Percentiles rank a stretch among this genome's conserved stretches.
These are phyloP conservation scores for Syncerus caffer DNA, from an alignment of 2,797 vertebrate species.

Conservation along the genomic window DNA sequence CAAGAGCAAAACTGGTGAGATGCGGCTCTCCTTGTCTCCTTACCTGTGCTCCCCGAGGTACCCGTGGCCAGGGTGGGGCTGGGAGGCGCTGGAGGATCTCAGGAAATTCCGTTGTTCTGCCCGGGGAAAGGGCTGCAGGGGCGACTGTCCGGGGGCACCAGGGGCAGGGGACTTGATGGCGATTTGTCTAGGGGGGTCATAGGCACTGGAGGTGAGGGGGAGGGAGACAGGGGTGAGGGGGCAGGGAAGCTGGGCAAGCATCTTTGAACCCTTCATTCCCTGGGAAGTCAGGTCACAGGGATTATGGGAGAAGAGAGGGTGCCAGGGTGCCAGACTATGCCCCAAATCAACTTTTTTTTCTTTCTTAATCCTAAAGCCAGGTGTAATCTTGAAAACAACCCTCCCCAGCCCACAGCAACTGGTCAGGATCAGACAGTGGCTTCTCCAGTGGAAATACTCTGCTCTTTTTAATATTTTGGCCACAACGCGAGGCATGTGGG, in stretches of 20 bases:
- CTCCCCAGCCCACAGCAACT: neutral
- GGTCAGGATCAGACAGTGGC: neutral
- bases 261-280: slow-evolving; percentile 11
- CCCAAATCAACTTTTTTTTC: neutral
- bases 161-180: slow-evolving; percentile 89
- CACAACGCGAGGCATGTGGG: neutral
- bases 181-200: slow-evolving; percentile 89
- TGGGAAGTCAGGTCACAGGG: neutral
- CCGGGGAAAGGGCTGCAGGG: slow-evolving; percentile 89
- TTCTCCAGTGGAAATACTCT: neutral
- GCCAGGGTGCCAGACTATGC: neutral
- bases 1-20: neutral
- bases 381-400: neutral
- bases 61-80: slow-evolving; percentile 68
- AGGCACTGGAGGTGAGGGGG: slow-evolving; percentile 87
- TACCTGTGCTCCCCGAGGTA: slow-evolving; percentile 72
- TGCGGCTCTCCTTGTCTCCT: slow-evolving; percentile 30
- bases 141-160: slow-evolving; percentile 85
- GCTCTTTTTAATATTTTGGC: neutral
- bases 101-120: slow-evolving; percentile 88
- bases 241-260: neutral
- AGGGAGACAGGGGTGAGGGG: slow-evolving; percentile 47
- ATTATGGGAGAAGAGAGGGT: neutral
- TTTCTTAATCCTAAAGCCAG: neutral
- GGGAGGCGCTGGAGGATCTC: slow-evolving; percentile 83